Evolutionary conservation across 2,797 vertebrate species (phyloP).

Genomic region (Petrocephalus sullivani): DNA sequence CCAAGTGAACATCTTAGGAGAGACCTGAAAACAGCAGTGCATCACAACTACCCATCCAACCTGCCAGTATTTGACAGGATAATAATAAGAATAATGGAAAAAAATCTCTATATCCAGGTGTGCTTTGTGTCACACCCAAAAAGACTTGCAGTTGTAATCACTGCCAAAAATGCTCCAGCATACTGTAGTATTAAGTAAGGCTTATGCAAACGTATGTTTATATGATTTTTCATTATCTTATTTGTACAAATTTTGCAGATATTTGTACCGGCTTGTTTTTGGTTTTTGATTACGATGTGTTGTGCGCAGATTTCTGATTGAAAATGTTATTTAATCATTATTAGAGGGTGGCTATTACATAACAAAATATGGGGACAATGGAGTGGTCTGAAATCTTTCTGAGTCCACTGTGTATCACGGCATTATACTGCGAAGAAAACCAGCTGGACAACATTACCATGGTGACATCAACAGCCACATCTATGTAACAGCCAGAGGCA

Average conservation of each 20-base stretch:
- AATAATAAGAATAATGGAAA: background rate
- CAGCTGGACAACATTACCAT: background rate
- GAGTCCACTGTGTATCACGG: background rate
- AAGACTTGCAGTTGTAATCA: background rate
- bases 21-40: background rate
- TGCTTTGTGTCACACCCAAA: background rate
- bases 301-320: background rate
- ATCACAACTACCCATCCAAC: background rate
- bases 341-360: background rate
- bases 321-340: background rate
- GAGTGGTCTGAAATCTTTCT: background rate
- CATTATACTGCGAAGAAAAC: background rate
- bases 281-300: background rate
- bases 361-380: background rate
- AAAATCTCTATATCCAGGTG: background rate
- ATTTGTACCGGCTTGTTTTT: background rate
- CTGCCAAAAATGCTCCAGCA: background rate
- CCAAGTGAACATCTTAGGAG: background rate
- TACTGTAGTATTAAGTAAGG: background rate
- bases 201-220: background rate
- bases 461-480: background rate
- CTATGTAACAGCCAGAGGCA: background rate
- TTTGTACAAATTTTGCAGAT: background rate
- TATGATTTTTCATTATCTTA: background rate
- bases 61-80: background rate